phyloP scores from a whole-genome alignment of 2,888 invertebrate species.

The Catonia carolina region DNA sequence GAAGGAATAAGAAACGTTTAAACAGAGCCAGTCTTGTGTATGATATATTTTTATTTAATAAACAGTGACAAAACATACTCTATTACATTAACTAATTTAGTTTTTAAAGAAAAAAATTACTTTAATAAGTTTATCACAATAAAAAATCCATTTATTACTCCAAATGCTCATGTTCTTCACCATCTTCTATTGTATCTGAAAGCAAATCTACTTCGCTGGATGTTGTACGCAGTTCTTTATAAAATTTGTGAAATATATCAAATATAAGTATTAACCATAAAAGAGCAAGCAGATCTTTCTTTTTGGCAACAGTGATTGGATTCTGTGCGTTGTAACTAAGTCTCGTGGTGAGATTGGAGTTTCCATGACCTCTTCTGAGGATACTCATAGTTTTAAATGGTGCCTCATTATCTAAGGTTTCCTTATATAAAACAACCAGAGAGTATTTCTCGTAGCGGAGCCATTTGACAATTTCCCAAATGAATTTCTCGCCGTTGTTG shows the following conservation, averaged over 20 bases:
- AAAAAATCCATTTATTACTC: too few relatives aligned
- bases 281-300: slow-evolving; percentile 6
- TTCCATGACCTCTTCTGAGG: slow-evolving; percentile 7
- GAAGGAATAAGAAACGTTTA: neutral
- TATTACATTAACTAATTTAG: too few relatives aligned
- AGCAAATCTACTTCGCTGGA: neutral
- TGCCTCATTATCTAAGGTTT: neutral
- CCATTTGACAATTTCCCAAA: slow-evolving; percentile 3
- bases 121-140: too few relatives aligned
- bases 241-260: slow-evolving; percentile 2
- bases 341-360: neutral
- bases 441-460: neutral
- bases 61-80: too few relatives aligned
- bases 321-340: neutral
- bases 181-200: neutral
- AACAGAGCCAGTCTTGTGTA: too few relatives aligned
- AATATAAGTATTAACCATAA: neutral
- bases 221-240: slow-evolving; percentile 2
- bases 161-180: too few relatives aligned
- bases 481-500: slow-evolving; percentile 1
- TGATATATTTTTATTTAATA: too few relatives aligned
- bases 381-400: slow-evolving; percentile 9
- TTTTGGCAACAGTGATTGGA: slow-evolving; percentile 1
- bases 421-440: neutral
- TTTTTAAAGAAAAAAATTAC: too few relatives aligned